These are phyloP conservation scores for Lepilemur ruficaudatus DNA, from an alignment of 2,797 vertebrate genomes.

Conservation along the genomic window DNA sequence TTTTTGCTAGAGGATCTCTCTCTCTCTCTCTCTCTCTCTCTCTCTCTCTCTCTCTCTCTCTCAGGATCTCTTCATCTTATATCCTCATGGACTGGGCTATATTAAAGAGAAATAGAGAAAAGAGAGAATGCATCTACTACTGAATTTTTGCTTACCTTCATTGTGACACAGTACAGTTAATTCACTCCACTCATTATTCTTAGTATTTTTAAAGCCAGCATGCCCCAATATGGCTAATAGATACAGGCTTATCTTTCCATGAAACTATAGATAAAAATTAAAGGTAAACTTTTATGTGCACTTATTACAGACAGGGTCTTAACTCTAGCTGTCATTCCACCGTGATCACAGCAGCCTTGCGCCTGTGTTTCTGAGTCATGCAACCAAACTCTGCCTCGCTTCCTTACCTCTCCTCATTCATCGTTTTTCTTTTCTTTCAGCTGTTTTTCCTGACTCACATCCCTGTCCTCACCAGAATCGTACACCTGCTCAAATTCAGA, in stretches of 20 bases:
- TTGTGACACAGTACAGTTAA: background rate
- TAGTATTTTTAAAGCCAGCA: background rate
- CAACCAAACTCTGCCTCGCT: background rate
- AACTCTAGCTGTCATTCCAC: background rate
- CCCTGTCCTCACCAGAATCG: background rate
- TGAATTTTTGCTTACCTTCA: background rate
- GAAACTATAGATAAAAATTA: background rate
- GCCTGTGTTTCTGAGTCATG: background rate
- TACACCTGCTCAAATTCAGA: conserved; percentile 2
- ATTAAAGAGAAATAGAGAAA: background rate
- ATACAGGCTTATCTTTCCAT: background rate
- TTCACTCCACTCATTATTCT: background rate
- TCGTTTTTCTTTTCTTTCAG: background rate
- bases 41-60: background rate
- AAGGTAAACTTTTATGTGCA: background rate
- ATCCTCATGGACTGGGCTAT: background rate
- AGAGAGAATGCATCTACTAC: background rate
- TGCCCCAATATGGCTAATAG: background rate
- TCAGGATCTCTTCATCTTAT: background rate
- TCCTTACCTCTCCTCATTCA: background rate
- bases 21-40: background rate
- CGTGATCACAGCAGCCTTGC: accelerated
- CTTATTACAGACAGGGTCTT: background rate
- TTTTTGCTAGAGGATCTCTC: background rate
- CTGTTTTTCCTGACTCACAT: conserved; percentile 27